Conservation (phyloP, 2,888 invertebrate genomes). For the Chironomus tentans region DNA sequence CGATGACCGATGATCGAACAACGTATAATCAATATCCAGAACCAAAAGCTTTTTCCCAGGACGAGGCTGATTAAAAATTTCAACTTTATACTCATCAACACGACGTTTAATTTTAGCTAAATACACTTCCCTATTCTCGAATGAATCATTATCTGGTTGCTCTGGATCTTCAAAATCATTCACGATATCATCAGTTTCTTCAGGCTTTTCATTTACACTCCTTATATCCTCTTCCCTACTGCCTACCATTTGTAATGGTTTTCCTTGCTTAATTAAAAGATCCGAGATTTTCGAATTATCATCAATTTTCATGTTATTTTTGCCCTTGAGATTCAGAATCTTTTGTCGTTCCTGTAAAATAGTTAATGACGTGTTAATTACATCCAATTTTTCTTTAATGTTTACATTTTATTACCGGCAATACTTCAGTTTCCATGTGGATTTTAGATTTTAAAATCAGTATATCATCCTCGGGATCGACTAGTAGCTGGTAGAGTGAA, state of each 20-base stretch:
- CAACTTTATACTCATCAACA: slow-evolving; percentile 73
- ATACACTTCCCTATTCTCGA: slow-evolving; percentile 43
- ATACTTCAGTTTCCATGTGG: no score
- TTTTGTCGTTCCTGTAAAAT: slow-evolving; percentile 76
- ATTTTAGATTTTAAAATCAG: background rate
- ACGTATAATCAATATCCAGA: slow-evolving; percentile 90
- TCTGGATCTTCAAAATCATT: slow-evolving; percentile 77
- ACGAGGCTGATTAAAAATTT: slow-evolving; percentile 70
- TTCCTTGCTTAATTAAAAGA: slow-evolving; percentile 11
- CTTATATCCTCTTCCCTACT: slow-evolving; percentile 87
- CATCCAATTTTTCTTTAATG: slow-evolving; percentile 16
- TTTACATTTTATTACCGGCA: background rate
- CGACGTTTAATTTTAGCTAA: slow-evolving; percentile 74
- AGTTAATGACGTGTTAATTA: no score
- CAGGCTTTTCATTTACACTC: slow-evolving; percentile 69
- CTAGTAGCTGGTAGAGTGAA: background rate
- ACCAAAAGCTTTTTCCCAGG: slow-evolving; percentile 83
- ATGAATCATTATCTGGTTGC: slow-evolving; percentile 46
- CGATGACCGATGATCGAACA: slow-evolving; percentile 90
- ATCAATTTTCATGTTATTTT: slow-evolving; percentile 51
- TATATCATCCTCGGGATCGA: slow-evolving; percentile 4
- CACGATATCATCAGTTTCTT: slow-evolving; percentile 73
- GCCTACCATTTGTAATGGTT: slow-evolving; percentile 86
- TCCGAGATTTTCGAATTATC: slow-evolving; percentile 12
- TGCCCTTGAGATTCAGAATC: slow-evolving; percentile 81